Conservation (phyloP, 2,888 invertebrate genomes). For the Cheilosia urbana region DNA sequence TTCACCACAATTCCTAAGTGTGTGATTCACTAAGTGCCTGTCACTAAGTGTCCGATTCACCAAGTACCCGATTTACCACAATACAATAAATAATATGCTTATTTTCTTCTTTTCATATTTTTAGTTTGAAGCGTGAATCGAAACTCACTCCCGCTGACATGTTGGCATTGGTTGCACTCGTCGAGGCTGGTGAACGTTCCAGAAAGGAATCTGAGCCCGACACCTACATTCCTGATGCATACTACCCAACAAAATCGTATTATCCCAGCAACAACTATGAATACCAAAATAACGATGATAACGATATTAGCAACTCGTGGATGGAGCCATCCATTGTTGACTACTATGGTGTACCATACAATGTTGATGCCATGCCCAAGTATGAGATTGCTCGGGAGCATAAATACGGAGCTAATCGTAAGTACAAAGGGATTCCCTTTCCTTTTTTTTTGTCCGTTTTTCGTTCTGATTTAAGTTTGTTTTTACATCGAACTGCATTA, state of each 20-base stretch:
- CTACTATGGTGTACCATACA: conserved; percentile 81
- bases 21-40: too few relatives aligned
- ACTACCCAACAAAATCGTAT: conserved; percentile 76
- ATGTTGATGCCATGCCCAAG: conserved; percentile 80
- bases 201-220: conserved; percentile 80
- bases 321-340: conserved; percentile 81
- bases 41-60: too few relatives aligned
- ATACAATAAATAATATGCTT: conserved; percentile 22
- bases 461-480: not conserved
- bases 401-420: conserved; percentile 80
- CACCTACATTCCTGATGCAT: conserved; percentile 65
- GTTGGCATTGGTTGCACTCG: conserved; percentile 82
- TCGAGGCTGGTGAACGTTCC: conserved; percentile 83
- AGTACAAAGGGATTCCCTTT: conserved; percentile 75
- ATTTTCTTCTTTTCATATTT: conserved; percentile 34
- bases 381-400: conserved; percentile 82
- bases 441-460: conserved; percentile 1
- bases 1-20: too few relatives aligned
- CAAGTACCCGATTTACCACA: too few relatives aligned
- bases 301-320: conserved; percentile 79
- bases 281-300: conserved; percentile 77
- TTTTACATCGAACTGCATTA: conserved; percentile 38
- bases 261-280: conserved; percentile 76
- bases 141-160: conserved; percentile 83
- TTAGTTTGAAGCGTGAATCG: conserved; percentile 82